Percentiles rank a stretch among this genome's conserved stretches.
phyloP scores from a whole-genome alignment of 1,140 invertebrate species.

The Chymomyza costata region DNA sequence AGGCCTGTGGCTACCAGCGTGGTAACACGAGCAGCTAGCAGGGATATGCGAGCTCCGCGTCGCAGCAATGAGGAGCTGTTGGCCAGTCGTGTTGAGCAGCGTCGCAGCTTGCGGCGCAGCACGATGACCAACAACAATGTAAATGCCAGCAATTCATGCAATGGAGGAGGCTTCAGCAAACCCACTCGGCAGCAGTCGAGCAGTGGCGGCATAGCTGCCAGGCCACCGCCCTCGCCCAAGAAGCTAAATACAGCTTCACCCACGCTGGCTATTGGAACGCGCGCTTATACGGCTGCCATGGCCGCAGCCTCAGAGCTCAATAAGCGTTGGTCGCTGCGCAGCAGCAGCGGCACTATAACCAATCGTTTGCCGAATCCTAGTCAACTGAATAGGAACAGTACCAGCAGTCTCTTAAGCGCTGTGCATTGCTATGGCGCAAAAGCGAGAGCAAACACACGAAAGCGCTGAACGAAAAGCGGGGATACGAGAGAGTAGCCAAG shows the following conservation, averaged over 20 bases:
- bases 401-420: neutral
- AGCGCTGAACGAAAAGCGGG: constrained; percentile 19
- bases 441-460: constrained; percentile 1
- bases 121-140: constrained; percentile 25
- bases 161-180: constrained; percentile 31
- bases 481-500: neutral
- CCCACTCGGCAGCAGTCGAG: constrained; percentile 44
- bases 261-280: constrained; percentile 51
- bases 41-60: too few species aligned
- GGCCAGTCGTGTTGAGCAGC: constrained; percentile 23
- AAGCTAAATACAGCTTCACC: constrained; percentile 43
- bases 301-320: constrained; percentile 50
- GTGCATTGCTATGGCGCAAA: neutral
- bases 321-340: constrained; percentile 55
- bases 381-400: neutral
- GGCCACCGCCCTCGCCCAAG: constrained; percentile 61
- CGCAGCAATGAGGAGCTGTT: constrained; percentile 33
- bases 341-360: constrained; percentile 37
- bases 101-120: constrained; percentile 39
- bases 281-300: constrained; percentile 52
- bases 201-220: constrained; percentile 41
- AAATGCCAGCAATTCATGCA: constrained; percentile 3
- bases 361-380: neutral
- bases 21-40: too few species aligned
- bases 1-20: too few species aligned